Percentiles rank a stretch among this genome's conserved stretches.
phyloP scores from a whole-genome alignment of 2,797 vertebrate species.

The Sandelia bainsii region DNA sequence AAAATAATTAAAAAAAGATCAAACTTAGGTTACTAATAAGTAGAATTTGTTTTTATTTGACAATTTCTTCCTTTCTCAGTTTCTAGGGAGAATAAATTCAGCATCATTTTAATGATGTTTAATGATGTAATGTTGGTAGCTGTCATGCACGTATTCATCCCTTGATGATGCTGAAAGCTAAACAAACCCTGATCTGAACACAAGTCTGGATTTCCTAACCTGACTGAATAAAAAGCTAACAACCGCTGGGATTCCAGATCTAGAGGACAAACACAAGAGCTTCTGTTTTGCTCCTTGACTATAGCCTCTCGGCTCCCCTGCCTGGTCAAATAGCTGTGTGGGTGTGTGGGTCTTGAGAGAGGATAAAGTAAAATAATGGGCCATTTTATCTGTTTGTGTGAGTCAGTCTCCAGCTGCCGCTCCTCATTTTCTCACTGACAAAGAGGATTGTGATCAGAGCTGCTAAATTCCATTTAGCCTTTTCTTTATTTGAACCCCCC shows the following conservation, averaged over 20 bases:
- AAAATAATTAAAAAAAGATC: slow-evolving; percentile 24
- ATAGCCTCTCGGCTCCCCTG: slow-evolving; percentile 13
- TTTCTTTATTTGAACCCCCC: background rate
- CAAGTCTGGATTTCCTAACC: slow-evolving; percentile 10
- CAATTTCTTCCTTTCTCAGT: background rate
- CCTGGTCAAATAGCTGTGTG: slow-evolving; percentile 37
- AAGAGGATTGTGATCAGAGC: slow-evolving; percentile 51
- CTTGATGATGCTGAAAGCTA: background rate
- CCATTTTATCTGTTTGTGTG: slow-evolving; percentile 48
- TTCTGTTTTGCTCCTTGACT: slow-evolving; percentile 7
- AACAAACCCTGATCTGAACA: background rate
- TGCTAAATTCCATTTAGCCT: slow-evolving; percentile 47
- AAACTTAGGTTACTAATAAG: slow-evolving; percentile 28
- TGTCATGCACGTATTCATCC: background rate
- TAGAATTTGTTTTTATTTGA: slow-evolving; percentile 33
- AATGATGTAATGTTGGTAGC: no score
- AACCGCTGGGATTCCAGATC: background rate
- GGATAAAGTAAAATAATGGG: slow-evolving; percentile 53
- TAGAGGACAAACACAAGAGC: slow-evolving; percentile 8
- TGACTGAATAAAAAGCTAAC: background rate
- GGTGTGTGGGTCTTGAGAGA: slow-evolving; percentile 35
- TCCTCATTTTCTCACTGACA: slow-evolving; percentile 54
- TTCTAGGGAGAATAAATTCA: no score
- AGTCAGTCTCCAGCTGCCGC: slow-evolving; percentile 47
- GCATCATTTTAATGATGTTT: no score